These are phyloP conservation scores for Microctonus aethiopoides DNA, from an alignment of 2,888 invertebrate species.

Conservation along the genomic window DNA sequence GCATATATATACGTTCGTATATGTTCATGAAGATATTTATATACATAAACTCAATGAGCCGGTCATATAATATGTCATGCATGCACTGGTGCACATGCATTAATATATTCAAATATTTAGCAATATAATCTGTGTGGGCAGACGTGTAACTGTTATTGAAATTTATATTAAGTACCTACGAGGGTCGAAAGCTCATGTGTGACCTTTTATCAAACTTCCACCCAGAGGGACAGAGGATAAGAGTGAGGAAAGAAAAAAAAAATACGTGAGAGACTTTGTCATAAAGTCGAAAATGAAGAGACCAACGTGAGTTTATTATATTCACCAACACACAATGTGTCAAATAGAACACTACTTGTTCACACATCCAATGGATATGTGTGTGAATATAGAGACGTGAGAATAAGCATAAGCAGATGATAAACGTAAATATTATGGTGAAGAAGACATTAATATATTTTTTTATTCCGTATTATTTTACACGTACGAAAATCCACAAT, in stretches of 20 bases:
- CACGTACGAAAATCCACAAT: not conserved
- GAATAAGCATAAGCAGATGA: too few relatives aligned
- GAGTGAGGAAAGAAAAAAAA: not conserved
- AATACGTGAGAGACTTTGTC: not conserved
- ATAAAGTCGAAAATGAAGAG: not conserved
- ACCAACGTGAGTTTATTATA: not conserved
- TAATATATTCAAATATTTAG: constrained; percentile 2
- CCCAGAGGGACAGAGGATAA: not conserved
- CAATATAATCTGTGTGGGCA: constrained; percentile 29
- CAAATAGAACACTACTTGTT: not conserved
- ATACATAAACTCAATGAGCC: constrained; percentile 30
- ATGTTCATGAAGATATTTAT: constrained; percentile 16
- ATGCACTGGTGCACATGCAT: constrained; percentile 13
- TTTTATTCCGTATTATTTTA: not conserved
- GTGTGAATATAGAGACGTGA: not conserved
- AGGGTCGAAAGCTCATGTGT: constrained; percentile 45
- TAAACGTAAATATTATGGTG: not conserved
- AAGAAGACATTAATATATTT: constrained; percentile 2
- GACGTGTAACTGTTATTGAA: constrained; percentile 51
- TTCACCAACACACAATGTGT: not conserved
- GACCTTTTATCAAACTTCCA: constrained; percentile 37
- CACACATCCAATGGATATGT: not conserved
- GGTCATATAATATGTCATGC: constrained; percentile 13
- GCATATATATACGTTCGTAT: not conserved
- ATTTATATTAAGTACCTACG: constrained; percentile 54